A percentile compares a stretch with the other conserved stretches of the same genome.
Evolutionary conservation across 2,888 invertebrate species (phyloP).

Genomic region (Drosophila parthenogenetica): DNA sequence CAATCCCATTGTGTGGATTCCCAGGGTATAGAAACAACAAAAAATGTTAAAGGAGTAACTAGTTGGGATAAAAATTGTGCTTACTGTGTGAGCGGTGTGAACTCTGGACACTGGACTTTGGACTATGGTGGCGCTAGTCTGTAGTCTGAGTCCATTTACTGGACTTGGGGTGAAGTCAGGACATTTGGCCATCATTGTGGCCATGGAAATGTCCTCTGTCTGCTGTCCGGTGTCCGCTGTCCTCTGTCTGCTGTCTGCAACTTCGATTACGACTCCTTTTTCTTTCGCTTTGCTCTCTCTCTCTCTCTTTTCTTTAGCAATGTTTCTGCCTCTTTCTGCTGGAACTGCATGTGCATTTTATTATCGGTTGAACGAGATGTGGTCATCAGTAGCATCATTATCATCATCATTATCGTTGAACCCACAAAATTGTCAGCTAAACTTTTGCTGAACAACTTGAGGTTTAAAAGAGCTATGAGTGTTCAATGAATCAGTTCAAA

Average conservation of each 20-base stretch:
- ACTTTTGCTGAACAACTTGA: conserved; percentile 6
- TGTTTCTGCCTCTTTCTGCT: not conserved
- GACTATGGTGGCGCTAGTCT: conserved; percentile 3
- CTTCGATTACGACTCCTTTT: not conserved
- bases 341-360: conserved; percentile 67
- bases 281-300: not conserved
- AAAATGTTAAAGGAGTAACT: conserved; percentile 18
- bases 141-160: conserved; percentile 4
- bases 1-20: not conserved
- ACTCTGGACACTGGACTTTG: conserved; percentile 5
- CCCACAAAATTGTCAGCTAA: conserved; percentile 59
- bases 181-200: conserved; percentile 69
- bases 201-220: conserved; percentile 35
- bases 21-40: not conserved
- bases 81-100: conserved; percentile 12
- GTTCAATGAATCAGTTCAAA: conserved; percentile 4
- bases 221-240: conserved; percentile 5
- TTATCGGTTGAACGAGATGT: conserved; percentile 57
- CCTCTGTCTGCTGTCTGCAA: conserved; percentile 1
- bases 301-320: not conserved
- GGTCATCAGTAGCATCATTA: conserved; percentile 39
- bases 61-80: conserved; percentile 10
- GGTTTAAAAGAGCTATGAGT: not conserved
- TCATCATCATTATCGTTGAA: conserved; percentile 36
- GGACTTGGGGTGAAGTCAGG: conserved; percentile 13